Base-by-base conservation (phyloP, 2,888 invertebrate genomes). In the Loripinus fragilis region DNA sequence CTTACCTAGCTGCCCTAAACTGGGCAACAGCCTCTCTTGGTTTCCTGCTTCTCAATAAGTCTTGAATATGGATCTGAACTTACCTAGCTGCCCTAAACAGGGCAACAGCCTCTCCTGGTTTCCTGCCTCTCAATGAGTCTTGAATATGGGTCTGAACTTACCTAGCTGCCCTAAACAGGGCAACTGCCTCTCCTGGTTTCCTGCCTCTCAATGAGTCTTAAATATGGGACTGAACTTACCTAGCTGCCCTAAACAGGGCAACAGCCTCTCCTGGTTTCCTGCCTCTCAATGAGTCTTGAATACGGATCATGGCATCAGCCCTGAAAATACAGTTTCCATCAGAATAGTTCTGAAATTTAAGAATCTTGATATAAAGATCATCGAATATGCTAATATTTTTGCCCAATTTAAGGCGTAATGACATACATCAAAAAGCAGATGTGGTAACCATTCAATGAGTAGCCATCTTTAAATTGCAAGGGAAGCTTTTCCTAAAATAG, bases 241-340 rank as follows among this genome's bases (percentile, higher is more conserved):
- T 95, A 78, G 97, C 96, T 72, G 97, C 96, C 91, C 97, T 95
- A 85, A 98, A 95, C 87, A 98, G 95, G 78, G 96, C 96, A 48
- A 98, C 95, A 20, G 97, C 97, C 87, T 96, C 95, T 91, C 97
- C 96, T 86, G 96, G 95, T 87, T 96, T 95, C 77, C 95, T 95
- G 71, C 95, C 95, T 67, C 96, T 79, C 93, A 98, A 94, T 82
- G 95, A 94, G 89, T 95, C 96, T 93, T 98, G 97, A 86, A 98
- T 96, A 89, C 95, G 96, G 92, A 96, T 96, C 97, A 98, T 97
- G 78, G 98, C 97, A 90, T 97, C 96, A 81, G 95, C 95, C 93
- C 98, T 98, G 94, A 69, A 94, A 94, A 35, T n/a, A 38, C 5
- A 38, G 38, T n/a, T n/a, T n/a, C n/a, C n/a, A n/a, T n/a, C n/a